These are phyloP conservation scores for Enteromius mattozi DNA, from an alignment of 2,797 vertebrate genomes.

Conservation along the genomic window DNA sequence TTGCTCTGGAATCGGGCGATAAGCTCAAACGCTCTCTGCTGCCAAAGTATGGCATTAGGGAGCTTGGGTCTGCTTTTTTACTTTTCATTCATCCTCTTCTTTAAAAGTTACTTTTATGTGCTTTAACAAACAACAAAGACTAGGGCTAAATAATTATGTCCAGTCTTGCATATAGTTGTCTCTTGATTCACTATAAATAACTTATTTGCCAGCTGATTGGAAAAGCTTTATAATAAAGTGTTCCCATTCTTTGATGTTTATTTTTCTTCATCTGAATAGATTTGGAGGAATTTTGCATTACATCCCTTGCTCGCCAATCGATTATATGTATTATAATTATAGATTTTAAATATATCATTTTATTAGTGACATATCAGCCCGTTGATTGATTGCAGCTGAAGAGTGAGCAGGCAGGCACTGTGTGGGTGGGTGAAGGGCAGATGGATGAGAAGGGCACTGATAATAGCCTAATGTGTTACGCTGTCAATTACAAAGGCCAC, in stretches of 20 bases:
- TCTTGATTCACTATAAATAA: background rate
- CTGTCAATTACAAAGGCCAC: constrained; percentile 51
- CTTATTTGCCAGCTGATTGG: background rate
- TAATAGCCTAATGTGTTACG: constrained; percentile 41
- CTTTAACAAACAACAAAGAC: constrained; percentile 4
- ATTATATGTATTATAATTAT: background rate
- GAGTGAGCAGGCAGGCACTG: background rate
- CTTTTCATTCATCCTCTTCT: constrained; percentile 10
- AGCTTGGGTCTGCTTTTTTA: constrained; percentile 14
- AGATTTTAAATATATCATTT: background rate
- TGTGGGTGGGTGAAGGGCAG: constrained; percentile 38
- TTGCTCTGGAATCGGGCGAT: constrained; percentile 57
- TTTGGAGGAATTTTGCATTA: background rate
- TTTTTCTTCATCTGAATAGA: background rate
- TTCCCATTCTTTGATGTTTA: background rate
- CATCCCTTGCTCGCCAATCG: background rate
- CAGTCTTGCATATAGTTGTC: constrained; percentile 12
- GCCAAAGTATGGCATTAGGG: constrained; percentile 31
- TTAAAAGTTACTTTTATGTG: constrained; percentile 28
- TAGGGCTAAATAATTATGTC: background rate
- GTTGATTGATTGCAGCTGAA: constrained; percentile 20
- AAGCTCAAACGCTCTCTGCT: constrained; percentile 48
- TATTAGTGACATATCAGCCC: background rate
- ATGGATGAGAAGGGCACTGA: constrained; percentile 31
- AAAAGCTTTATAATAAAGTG: background rate